Conservation (phyloP, 2,797 vertebrate genomes). For the Geotrypetes seraphini region DNA sequence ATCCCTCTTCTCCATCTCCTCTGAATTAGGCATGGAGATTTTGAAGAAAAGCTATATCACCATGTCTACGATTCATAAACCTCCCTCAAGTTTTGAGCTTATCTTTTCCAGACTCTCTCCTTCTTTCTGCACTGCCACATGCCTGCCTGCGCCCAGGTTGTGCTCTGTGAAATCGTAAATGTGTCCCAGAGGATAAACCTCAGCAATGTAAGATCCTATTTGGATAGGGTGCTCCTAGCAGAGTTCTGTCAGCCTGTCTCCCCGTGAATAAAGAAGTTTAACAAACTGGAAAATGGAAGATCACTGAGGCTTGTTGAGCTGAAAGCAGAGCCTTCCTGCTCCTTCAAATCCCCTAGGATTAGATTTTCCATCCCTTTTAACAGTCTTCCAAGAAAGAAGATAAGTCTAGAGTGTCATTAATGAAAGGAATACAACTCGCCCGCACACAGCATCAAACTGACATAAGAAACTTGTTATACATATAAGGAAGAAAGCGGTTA, state of each 20-base stretch:
- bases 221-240: neutral
- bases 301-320: constrained; percentile 2
- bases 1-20: too few species aligned
- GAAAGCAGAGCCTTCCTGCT: neutral
- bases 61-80: constrained; percentile 3
- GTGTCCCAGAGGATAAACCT: constrained; percentile 3
- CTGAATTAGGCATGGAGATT: fast-evolving
- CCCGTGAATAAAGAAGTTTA: constrained; percentile 5
- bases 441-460: neutral
- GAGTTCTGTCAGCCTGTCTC: neutral
- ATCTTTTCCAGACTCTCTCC: neutral
- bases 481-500: too few species aligned
- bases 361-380: constrained; percentile 1
- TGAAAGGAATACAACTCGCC: neutral
- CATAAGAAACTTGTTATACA: neutral
- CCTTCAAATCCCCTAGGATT: constrained; percentile 3
- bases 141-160: fast-evolving
- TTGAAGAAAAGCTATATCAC: neutral
- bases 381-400: constrained; percentile 6
- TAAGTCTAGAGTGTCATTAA: constrained; percentile 3
- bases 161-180: neutral
- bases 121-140: neutral
- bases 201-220: neutral
- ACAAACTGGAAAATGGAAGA: constrained; percentile 10
- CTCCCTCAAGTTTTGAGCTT: constrained; percentile 1